Conservation (phyloP, 2,888 invertebrate genomes). For the Xylota sylvarum region DNA sequence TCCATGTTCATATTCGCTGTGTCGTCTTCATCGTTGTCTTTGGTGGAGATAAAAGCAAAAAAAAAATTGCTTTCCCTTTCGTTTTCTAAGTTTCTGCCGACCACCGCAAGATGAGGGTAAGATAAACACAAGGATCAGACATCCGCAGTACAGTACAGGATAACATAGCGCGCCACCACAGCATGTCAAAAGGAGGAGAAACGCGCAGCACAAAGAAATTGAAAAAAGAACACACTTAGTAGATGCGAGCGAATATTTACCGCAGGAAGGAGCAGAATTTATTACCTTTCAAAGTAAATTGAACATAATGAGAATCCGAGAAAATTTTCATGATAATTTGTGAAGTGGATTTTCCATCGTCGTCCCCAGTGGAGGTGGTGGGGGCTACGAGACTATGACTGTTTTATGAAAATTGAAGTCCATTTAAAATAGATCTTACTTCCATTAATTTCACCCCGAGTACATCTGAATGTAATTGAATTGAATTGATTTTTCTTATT, state of each 20-base stretch:
- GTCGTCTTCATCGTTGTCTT: constrained; percentile 35
- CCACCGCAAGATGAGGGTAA: constrained; percentile 64
- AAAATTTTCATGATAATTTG: constrained; percentile 75
- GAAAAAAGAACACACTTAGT: constrained; percentile 53
- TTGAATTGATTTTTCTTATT: constrained; percentile 71
- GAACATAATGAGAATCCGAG: constrained; percentile 74
- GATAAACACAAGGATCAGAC: constrained; percentile 69
- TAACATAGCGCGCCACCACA: constrained; percentile 17
- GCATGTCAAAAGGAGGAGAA: too few species aligned
- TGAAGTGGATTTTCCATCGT: constrained; percentile 69
- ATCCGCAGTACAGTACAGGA: constrained; percentile 27
- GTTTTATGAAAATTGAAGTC: constrained; percentile 69
- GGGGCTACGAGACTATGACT: constrained; percentile 30
- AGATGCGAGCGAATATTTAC: constrained; percentile 61
- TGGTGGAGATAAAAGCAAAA: constrained; percentile 53
- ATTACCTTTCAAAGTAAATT: constrained; percentile 77
- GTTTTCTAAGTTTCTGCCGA: constrained; percentile 65
- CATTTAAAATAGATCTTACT: constrained; percentile 70
- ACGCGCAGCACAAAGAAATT: constrained; percentile 58
- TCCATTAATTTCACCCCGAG: constrained; percentile 66
- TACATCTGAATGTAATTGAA: constrained; percentile 68
- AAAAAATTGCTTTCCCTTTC: constrained; percentile 63
- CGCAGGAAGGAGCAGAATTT: constrained; percentile 69
- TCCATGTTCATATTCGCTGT: constrained; percentile 68
- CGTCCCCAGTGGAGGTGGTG: neutral